Evolutionary conservation across 2,888 invertebrate species (phyloP).

Genomic region (Sminthurides aquaticus): DNA sequence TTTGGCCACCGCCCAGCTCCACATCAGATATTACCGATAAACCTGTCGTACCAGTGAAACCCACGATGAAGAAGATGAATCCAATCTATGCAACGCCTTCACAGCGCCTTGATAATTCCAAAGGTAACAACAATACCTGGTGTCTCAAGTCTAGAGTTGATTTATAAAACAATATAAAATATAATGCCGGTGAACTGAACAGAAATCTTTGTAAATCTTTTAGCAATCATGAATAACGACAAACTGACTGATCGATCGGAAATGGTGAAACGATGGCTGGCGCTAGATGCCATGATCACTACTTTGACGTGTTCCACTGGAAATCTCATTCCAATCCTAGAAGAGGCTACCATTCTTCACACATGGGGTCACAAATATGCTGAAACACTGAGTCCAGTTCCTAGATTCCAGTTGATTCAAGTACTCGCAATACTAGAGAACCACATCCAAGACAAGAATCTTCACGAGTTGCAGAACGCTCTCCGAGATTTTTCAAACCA

Average conservation of each 20-base stretch:
- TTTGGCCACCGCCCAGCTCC: constrained; percentile 51
- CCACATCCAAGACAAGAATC: constrained; percentile 42
- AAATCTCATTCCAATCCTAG: constrained; percentile 43
- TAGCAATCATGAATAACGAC: constrained; percentile 25
- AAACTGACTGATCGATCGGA: constrained; percentile 37
- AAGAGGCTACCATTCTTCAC: constrained; percentile 42
- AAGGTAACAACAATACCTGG: constrained; percentile 25
- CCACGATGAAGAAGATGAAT: constrained; percentile 58
- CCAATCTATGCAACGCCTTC: constrained; percentile 68
- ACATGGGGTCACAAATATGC: constrained; percentile 43
- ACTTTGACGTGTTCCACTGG: constrained; percentile 43
- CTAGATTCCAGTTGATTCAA: constrained; percentile 43
- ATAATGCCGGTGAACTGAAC: too few relatives aligned
- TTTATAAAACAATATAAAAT: too few relatives aligned
- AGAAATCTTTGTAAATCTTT: too few relatives aligned
- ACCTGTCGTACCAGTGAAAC: constrained; percentile 64
- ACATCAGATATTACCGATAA: constrained; percentile 50
- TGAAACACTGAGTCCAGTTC: constrained; percentile 40
- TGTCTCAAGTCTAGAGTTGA: too few relatives aligned
- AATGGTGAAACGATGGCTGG: constrained; percentile 43
- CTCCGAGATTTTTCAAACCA: constrained; percentile 42
- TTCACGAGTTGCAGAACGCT: constrained; percentile 42
- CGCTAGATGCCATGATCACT: constrained; percentile 43
- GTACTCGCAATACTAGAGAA: constrained; percentile 41
- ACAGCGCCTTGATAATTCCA: constrained; percentile 40